These are phyloP conservation scores for Pteropus rufus DNA, from an alignment of 2,797 vertebrate species.

Conservation along the genomic window DNA sequence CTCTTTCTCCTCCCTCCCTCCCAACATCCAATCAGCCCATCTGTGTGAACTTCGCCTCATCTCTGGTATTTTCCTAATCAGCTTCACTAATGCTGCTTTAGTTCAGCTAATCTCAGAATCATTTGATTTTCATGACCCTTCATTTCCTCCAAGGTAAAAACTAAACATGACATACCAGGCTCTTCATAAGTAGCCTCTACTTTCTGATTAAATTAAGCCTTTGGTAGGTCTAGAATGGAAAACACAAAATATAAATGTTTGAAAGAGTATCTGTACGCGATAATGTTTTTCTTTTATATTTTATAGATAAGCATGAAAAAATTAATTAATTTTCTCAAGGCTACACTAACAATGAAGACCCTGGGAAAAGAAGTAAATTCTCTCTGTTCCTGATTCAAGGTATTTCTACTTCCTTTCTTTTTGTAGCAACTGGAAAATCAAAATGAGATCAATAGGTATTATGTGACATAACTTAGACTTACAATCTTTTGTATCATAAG, in stretches of 20 bases:
- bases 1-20: neutral
- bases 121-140: neutral
- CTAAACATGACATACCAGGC: neutral
- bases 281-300: slow-evolving; percentile 14
- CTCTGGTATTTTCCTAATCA: no score
- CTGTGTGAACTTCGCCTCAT: neutral
- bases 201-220: slow-evolving; percentile 39
- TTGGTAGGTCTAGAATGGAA: neutral
- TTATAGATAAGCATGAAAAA: slow-evolving; percentile 31
- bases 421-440: neutral
- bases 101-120: neutral
- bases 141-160: neutral
- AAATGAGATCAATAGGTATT: neutral
- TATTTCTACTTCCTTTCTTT: neutral
- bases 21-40: neutral
- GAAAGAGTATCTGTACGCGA: neutral
- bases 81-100: neutral
- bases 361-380: slow-evolving; percentile 1
- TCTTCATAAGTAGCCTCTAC: neutral
- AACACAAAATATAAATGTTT: slow-evolving; percentile 19
- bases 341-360: neutral
- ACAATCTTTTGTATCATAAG: neutral
- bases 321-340: slow-evolving; percentile 38
- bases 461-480: neutral
- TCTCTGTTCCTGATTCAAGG: neutral